A percentile compares a stretch with the other conserved stretches of the same genome.
Conservation (phyloP, 2,113 vertebrate species). For the Columba livia region DNA sequence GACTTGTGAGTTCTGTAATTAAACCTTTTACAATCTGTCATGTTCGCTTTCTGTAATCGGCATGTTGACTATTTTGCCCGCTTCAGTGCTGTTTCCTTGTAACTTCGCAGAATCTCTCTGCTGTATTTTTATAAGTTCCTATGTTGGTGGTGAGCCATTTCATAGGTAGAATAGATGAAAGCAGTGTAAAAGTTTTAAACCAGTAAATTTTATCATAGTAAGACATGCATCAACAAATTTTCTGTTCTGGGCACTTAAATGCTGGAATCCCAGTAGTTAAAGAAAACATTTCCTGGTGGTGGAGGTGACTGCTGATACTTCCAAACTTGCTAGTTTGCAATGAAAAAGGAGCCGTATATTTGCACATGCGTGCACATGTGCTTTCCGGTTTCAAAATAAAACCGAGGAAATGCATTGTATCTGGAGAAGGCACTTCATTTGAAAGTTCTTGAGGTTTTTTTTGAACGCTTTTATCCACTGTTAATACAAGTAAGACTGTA, state of each 20-base stretch:
- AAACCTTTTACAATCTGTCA: not conserved
- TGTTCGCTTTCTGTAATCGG: not conserved
- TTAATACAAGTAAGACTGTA: not conserved
- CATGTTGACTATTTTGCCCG: not conserved
- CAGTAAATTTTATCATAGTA: not conserved
- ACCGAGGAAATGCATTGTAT: not conserved
- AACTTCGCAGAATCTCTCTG: not conserved
- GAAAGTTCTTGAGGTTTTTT: not conserved
- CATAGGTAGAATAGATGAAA: not conserved
- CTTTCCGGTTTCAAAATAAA: not conserved
- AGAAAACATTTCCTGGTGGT: not conserved
- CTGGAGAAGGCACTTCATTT: not conserved
- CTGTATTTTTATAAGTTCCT: not conserved
- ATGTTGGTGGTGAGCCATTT: not conserved
- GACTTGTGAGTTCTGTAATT: not conserved
- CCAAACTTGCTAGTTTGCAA: not conserved
- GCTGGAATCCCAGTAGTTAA: not conserved
- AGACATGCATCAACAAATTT: not conserved
- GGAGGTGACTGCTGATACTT: not conserved
- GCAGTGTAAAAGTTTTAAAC: not conserved
- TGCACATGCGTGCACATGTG: fast-evolving
- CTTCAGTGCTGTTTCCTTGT: not conserved
- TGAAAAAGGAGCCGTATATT: not conserved
- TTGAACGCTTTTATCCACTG: not conserved
- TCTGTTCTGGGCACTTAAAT: not conserved